Evolutionary conservation across 2,888 invertebrate genomes (phyloP).

Genomic region (Ashinkailepas kermadecensis): DNA sequence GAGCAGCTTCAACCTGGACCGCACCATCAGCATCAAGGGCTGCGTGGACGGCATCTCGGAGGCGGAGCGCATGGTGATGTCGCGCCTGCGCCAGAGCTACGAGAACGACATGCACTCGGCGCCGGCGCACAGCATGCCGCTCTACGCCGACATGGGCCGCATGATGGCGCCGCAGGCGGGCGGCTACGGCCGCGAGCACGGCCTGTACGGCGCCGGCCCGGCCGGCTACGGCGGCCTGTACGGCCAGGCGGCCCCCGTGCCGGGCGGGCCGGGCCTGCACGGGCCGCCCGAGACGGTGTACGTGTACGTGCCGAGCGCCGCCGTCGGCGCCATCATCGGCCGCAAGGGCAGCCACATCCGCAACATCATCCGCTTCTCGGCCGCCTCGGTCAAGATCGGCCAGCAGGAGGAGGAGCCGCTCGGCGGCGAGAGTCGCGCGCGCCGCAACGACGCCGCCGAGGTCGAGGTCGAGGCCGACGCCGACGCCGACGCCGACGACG

Average conservation of each 20-base stretch:
- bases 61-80: slow-evolving; percentile 91
- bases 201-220: slow-evolving; percentile 39
- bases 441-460: not conserved
- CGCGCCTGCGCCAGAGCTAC: slow-evolving; percentile 91
- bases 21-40: slow-evolving; percentile 86
- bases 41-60: slow-evolving; percentile 58
- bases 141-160: not conserved
- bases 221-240: slow-evolving; percentile 39
- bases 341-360: slow-evolving; percentile 95
- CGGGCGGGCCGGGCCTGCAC: not conserved
- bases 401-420: slow-evolving; percentile 68
- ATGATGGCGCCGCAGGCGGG: not conserved
- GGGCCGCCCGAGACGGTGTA: slow-evolving; percentile 71
- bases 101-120: slow-evolving; percentile 78
- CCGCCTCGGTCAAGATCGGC: slow-evolving; percentile 87
- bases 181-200: slow-evolving; percentile 22
- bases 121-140: slow-evolving; percentile 30
- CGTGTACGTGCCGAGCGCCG: slow-evolving; percentile 93
- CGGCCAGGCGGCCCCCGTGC: too few species aligned
- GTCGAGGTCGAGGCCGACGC: too few species aligned
- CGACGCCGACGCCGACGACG: not conserved
- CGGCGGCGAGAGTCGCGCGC: not conserved
- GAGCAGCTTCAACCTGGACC: slow-evolving; percentile 87
- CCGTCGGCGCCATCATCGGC: slow-evolving; percentile 97
- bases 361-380: slow-evolving; percentile 92